These are phyloP conservation scores for Mesocentrotus franciscanus DNA, from an alignment of 53 echinoderm and acorn worm species.

Conservation along the genomic window DNA sequence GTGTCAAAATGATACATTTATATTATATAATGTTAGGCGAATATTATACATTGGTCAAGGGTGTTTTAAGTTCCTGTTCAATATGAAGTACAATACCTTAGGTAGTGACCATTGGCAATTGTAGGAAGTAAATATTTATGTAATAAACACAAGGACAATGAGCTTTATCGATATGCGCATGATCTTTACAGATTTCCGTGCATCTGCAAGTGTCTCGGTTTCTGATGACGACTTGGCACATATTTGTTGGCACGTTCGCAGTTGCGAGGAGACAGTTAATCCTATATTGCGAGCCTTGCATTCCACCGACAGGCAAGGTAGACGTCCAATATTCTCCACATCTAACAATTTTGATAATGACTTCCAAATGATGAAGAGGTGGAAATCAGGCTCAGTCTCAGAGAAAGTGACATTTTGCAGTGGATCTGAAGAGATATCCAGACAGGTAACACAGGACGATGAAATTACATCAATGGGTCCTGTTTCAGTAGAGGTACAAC, in stretches of 20 bases:
- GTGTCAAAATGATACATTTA: too few relatives aligned
- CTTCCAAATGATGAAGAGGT: neutral
- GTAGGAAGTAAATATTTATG: too few relatives aligned
- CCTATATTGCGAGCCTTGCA: neutral
- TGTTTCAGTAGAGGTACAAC: neutral
- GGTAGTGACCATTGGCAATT: too few relatives aligned
- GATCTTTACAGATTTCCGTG: too few relatives aligned
- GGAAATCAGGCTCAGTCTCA: neutral
- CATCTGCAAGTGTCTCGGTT: neutral
- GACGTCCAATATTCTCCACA: neutral
- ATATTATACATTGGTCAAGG: too few relatives aligned
- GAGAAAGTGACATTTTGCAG: neutral
- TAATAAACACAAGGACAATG: too few relatives aligned
- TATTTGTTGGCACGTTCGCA: conserved; percentile 20
- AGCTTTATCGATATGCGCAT: too few relatives aligned
- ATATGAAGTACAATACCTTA: too few relatives aligned
- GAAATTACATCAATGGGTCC: neutral
- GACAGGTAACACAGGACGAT: neutral
- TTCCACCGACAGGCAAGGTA: too few relatives aligned
- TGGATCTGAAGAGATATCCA: neutral
- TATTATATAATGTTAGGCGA: too few relatives aligned
- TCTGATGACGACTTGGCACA: neutral
- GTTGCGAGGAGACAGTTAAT: neutral
- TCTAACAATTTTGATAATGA: neutral
- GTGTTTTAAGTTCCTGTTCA: too few relatives aligned